Evolutionary conservation across 1,140 invertebrate genomes (phyloP), one percentile per base, ranked within the genome.

Genomic region (Brachionus calyciflorus): DNA sequence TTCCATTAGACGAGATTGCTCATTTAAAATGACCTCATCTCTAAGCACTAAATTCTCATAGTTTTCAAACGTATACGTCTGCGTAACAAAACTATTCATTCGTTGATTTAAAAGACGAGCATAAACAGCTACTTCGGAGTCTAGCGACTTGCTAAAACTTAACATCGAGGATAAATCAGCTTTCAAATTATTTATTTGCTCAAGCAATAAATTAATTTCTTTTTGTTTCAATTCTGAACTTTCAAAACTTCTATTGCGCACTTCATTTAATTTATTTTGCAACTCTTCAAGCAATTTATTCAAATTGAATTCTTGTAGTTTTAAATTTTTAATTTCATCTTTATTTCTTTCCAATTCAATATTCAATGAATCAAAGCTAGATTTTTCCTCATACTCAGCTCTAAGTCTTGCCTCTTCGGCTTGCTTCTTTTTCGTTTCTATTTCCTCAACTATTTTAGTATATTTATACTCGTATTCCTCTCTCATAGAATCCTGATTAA

Each of bases 111-210:
- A 49, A 26, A 73, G n/a, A 0, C 69, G 24, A 30, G 69, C 69
- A 41, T 73, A 73, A n/a, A 73, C 69, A 51, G 69, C 69, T 33
- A 73, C 69, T 55, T 73, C 69, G 3, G 69, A 37, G 24, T 73
- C 69, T 19, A 73, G 26, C 0, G 69, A 73, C 24, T 73, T 73
- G n/a, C 69, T 73, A 55, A 73, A 73, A 41, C 69, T 73, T 0
- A 73, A 37, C 69, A 73, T 51, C n/a, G 46, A 49, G 14, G 46
- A 51, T 46, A 73, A 73, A 37, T 73, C 46, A 55, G 46, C 51
- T 49, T 73, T 73, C 12, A 73, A 17, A 49, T 73, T 55, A 28
- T 73, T 73, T 19, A 73, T 73, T 33, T 73, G 46, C 9, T 49
- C 69, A 19, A 51, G 21, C 28, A 73, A 46, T 12, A 19, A 49